A percentile compares a stretch with the other conserved stretches of the same genome.
These are phyloP conservation scores for Cololabis saira DNA, from an alignment of 2,113 vertebrate species.

Conservation along the genomic window DNA sequence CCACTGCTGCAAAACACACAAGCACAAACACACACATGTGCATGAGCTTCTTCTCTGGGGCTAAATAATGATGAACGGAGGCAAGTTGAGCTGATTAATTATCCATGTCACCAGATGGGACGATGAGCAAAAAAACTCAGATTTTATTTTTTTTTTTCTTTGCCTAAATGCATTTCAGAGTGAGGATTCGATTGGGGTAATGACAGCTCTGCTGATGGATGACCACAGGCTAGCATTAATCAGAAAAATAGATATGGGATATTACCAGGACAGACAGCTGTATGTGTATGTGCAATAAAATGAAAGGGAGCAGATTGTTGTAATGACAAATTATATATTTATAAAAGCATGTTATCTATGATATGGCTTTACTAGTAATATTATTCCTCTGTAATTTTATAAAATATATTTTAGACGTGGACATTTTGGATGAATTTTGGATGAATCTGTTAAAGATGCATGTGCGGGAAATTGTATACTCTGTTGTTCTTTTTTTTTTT, in stretches of 20 bases:
- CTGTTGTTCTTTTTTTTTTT: no score
- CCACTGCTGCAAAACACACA: constrained; percentile 19
- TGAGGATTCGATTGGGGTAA: constrained; percentile 76
- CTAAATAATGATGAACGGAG: constrained; percentile 79
- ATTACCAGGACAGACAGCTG: constrained; percentile 43
- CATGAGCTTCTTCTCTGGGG: constrained; percentile 54
- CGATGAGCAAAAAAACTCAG: constrained; percentile 57
- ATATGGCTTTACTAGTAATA: no score
- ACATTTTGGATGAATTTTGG: no score
- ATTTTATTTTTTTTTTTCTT: constrained; percentile 54
- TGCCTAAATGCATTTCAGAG: constrained; percentile 70
- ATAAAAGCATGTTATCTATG: no score
- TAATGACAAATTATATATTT: no score
- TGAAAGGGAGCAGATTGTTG: background rate
- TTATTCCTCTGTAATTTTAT: no score
- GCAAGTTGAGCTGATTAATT: constrained; percentile 80
- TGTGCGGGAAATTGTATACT: no score
- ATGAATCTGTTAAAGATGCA: no score
- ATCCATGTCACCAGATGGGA: constrained; percentile 81
- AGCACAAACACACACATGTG: constrained; percentile 24
- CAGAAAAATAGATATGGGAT: constrained; percentile 72
- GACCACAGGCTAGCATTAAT: constrained; percentile 73
- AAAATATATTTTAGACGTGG: no score
- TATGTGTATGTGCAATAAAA: constrained; percentile 1
- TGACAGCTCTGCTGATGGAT: constrained; percentile 81